Percentiles rank a stretch among this genome's conserved stretches.
These are phyloP conservation scores for Shargacucullia verbasci DNA, from an alignment of 2,888 invertebrate genomes.

Conservation along the genomic window DNA sequence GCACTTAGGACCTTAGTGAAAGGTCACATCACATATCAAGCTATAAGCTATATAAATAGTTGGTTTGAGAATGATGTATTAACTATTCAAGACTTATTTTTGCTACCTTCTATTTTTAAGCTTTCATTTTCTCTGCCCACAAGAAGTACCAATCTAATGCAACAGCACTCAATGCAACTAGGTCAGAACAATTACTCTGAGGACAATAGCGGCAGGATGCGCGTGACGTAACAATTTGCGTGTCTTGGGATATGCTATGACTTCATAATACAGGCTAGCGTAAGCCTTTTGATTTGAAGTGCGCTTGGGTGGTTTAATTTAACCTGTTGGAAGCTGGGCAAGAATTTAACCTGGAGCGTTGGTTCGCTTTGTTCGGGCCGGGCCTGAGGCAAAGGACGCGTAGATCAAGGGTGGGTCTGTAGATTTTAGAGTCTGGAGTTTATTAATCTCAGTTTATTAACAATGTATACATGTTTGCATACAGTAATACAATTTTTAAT, in stretches of 20 bases:
- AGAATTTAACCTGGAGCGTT: background rate
- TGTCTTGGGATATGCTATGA: slow-evolving; percentile 26
- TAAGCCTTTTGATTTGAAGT: slow-evolving; percentile 22
- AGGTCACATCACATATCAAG: too few relatives aligned
- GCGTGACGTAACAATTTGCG: slow-evolving; percentile 31
- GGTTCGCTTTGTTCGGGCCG: too few relatives aligned
- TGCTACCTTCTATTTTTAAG: background rate
- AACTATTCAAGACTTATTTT: background rate
- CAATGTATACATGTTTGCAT: too few relatives aligned
- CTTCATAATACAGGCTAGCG: slow-evolving; percentile 24
- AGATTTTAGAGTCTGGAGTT: too few relatives aligned
- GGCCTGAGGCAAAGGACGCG: too few relatives aligned
- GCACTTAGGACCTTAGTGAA: too few relatives aligned
- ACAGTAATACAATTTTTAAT: too few relatives aligned
- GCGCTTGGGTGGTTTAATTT: slow-evolving; percentile 27
- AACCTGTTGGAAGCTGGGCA: slow-evolving; percentile 8
- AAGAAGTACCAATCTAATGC: slow-evolving; percentile 23
- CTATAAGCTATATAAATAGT: too few relatives aligned
- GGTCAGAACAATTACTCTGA: slow-evolving; percentile 43
- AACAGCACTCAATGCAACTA: slow-evolving; percentile 35
- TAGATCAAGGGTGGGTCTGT: too few relatives aligned
- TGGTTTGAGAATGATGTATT: too few relatives aligned
- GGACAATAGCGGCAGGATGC: slow-evolving; percentile 49
- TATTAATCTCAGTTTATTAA: too few relatives aligned
- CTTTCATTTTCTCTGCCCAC: slow-evolving; percentile 7